Conservation (phyloP, 2,888 invertebrate genomes). For the Flabesymbios commensalis region DNA sequence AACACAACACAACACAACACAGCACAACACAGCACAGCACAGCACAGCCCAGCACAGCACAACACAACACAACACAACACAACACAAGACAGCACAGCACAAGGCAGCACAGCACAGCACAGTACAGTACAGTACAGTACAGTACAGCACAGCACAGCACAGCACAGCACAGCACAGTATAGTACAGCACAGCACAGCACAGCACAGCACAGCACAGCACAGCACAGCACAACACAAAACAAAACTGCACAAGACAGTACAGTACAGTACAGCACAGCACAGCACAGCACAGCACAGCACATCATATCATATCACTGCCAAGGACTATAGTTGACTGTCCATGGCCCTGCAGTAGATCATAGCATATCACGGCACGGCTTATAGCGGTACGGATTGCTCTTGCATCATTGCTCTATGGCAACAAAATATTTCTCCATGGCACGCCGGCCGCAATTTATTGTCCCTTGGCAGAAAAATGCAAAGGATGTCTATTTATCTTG, state of each 20-base stretch:
- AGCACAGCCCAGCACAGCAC: not conserved
- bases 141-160: not conserved
- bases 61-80: slow-evolving; percentile 7
- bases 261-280: not conserved
- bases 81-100: slow-evolving; percentile 12
- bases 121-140: not conserved
- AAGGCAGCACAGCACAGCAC: slow-evolving; percentile 1
- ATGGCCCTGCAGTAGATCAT: no score
- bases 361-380: no score
- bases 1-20: slow-evolving; percentile 6
- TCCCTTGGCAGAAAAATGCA: no score
- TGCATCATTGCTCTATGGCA: no score
- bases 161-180: not conserved
- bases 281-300: not conserved
- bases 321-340: no score
- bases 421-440: no score
- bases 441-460: no score
- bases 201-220: not conserved
- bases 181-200: not conserved
- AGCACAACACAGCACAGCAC: slow-evolving; percentile 9
- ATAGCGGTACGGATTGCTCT: no score
- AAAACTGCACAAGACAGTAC: not conserved
- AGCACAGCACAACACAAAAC: not conserved
- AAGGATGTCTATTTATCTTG: no score
- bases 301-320: not conserved